These are phyloP conservation scores for Hydriomena furcata DNA, from an alignment of 2,888 invertebrate species.

Conservation along the genomic window DNA sequence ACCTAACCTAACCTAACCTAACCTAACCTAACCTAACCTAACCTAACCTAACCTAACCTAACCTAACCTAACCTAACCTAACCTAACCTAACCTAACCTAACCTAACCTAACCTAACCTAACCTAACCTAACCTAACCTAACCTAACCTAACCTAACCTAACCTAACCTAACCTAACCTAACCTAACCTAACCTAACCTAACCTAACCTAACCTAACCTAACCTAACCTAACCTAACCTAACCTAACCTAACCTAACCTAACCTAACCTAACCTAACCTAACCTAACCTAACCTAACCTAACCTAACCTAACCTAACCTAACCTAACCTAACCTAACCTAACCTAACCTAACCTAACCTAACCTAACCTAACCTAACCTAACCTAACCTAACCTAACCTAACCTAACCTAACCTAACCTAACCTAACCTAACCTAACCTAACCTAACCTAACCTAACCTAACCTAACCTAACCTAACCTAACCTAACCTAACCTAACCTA, in stretches of 20 bases:
- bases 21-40: conserved; percentile 14
- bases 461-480: neutral
- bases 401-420: neutral
- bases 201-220: conserved; percentile 9
- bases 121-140: conserved; percentile 15
- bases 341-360: neutral
- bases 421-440: conserved; percentile 19
- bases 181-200: conserved; percentile 9
- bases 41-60: neutral
- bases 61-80: conserved; percentile 17
- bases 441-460: neutral
- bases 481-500: conserved; percentile 13
- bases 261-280: conserved; percentile 9
- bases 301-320: conserved; percentile 13
- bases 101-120: neutral
- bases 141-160: conserved; percentile 15
- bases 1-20: conserved; percentile 17
- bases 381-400: conserved; percentile 22
- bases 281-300: neutral
- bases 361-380: conserved; percentile 19
- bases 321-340: conserved; percentile 16
- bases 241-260: conserved; percentile 13
- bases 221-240: neutral
- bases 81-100: conserved; percentile 14
- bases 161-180: neutral